Evolutionary conservation across 2,797 vertebrate genomes (phyloP), one percentile per base, ranked within the genome.

Genomic region (Syngnathus acus): DNA sequence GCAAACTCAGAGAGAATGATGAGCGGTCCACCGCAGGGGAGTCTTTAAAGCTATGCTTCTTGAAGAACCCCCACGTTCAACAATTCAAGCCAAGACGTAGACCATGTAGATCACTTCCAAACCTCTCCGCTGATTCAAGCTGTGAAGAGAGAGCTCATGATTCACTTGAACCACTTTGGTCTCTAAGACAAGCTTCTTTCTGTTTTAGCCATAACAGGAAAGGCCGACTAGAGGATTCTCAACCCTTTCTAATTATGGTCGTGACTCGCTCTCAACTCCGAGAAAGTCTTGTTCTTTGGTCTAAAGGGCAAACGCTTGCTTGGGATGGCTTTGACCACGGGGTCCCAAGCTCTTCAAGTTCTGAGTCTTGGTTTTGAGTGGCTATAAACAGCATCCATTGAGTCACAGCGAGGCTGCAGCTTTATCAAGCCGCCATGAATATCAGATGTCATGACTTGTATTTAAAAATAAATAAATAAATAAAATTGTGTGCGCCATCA

Each of bases 71-170:
- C 13, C 8, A 10, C 32, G 3, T 38, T 38, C 53, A 54, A 59
- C 17, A 42, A 40, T 42, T 60, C 17, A 11, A 10, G 17, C 9
- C 37, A 38, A n/a, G 58, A 60, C 10, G 38, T 60, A 1, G 17
- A 60, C n/a, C 8, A 21, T n/a, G 38, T 42, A 10, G 67, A 68
- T n/a, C 59, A 62, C 1, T 64, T 63, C 9, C 26, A 62, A 57
- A 54, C 32, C 53, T 37, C 54, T n/a, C 54, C 13, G 17, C 26
- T 37, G 54, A 37, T 26, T 57, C 54, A 8, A 57, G 14, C 37
- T 57, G 26, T 26, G 26, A 57, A 57, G 54, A 32, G 23, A 26
- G 53, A 26, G 11, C 11, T 54, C 6, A 14, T 32, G 19, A 59
- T 40, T 40, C 38, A 39, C 9, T 40, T 19, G 5, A 40, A 40